These are phyloP conservation scores for Chitala chitala DNA, from an alignment of 2,113 vertebrate species.

Conservation along the genomic window DNA sequence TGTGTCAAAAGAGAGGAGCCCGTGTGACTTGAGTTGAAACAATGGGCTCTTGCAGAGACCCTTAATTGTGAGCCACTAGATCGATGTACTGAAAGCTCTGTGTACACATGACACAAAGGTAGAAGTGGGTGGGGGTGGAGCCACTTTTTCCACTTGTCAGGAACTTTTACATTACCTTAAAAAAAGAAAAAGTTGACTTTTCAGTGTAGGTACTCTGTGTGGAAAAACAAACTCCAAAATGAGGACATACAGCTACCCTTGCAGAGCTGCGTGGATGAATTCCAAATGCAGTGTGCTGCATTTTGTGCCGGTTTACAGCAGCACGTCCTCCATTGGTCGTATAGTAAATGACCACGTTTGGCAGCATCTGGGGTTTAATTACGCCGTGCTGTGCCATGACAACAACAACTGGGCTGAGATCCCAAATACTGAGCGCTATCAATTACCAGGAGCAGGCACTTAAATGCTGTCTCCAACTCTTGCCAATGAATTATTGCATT, in stretches of 20 bases:
- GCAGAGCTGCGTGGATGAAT: background rate
- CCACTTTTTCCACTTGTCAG: too few species aligned
- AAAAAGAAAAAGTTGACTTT: too few species aligned
- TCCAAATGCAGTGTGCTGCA: background rate
- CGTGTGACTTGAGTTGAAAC: background rate
- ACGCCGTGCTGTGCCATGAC: background rate
- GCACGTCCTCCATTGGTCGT: background rate
- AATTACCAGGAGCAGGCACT: background rate
- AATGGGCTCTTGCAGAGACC: background rate
- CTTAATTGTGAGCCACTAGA: background rate
- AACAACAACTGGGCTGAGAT: background rate
- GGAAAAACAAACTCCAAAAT: too few species aligned
- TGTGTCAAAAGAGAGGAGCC: background rate
- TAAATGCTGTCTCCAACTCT: too few species aligned
- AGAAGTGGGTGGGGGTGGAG: background rate
- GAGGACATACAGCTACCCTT: too few species aligned
- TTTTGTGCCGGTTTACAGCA: background rate
- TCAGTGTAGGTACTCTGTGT: too few species aligned
- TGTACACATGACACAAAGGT: background rate
- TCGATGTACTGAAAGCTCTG: background rate
- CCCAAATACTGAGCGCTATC: background rate
- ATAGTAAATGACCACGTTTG: background rate
- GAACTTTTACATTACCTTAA: too few species aligned
- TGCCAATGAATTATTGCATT: too few species aligned
- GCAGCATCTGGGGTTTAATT: background rate